Evolutionary conservation across 1,140 invertebrate species (phyloP).

Genomic region (Aphaenogaster floridana): DNA sequence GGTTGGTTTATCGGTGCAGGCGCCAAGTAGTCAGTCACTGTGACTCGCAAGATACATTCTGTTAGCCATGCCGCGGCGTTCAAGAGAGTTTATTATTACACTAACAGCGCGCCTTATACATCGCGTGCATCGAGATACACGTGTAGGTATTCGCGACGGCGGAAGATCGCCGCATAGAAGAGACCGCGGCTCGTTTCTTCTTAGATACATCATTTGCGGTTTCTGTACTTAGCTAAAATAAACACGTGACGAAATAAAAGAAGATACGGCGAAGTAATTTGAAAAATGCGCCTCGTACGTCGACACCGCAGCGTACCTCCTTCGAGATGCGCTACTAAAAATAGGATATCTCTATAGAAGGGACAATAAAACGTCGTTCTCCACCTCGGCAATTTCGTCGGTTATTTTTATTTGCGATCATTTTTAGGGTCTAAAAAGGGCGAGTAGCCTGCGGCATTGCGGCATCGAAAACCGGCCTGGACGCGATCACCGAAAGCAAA

Average conservation of each 20-base stretch:
- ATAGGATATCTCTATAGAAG: neutral
- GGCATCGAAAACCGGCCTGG: conserved; percentile 49
- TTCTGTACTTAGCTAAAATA: conserved; percentile 47
- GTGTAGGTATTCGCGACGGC: conserved; percentile 50
- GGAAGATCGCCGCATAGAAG: conserved; percentile 36
- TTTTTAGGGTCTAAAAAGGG: conserved; percentile 45
- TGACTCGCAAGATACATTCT: conserved; percentile 67
- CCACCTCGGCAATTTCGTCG: conserved; percentile 10
- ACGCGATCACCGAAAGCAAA: conserved; percentile 46
- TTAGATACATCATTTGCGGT: conserved; percentile 28
- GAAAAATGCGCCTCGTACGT: neutral
- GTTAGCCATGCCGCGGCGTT: conserved; percentile 61
- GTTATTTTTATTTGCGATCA: conserved; percentile 55
- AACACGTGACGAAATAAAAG: neutral
- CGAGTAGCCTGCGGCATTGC: conserved; percentile 35
- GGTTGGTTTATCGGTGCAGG: conserved; percentile 74
- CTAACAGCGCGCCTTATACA: conserved; percentile 56
- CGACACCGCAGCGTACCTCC: neutral
- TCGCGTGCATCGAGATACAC: conserved; percentile 65
- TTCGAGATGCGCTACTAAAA: neutral
- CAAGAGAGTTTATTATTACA: conserved; percentile 71
- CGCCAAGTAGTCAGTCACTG: conserved; percentile 72
- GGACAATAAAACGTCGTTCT: neutral
- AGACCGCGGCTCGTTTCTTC: conserved; percentile 13
- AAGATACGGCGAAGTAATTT: neutral